Percentiles rank a stretch among this genome's conserved stretches.
phyloP scores from a whole-genome alignment of 1,140 invertebrate species.

The Globodera rostochiensis region DNA sequence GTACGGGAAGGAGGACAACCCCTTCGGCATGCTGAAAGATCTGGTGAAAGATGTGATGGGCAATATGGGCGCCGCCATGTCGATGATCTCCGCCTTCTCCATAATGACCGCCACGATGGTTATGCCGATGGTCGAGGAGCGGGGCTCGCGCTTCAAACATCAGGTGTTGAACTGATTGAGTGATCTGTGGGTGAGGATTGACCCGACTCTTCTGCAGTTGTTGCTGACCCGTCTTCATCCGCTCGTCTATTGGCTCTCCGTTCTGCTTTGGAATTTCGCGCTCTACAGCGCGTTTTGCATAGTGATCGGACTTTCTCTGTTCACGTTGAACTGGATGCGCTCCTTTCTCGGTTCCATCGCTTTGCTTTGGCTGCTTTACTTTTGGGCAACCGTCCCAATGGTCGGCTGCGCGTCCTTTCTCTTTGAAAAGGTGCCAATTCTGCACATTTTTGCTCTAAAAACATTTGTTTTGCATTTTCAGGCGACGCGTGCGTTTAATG shows the following conservation, averaged over 20 bases:
- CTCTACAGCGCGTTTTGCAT: conserved; percentile 46
- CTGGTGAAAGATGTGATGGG: neutral
- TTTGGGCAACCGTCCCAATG: conserved; percentile 45
- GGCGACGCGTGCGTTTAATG: conserved; percentile 18
- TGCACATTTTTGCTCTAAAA: no score
- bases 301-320: conserved; percentile 33
- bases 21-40: neutral
- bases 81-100: conserved; percentile 3
- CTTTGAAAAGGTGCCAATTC: conserved; percentile 32
- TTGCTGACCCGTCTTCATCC: conserved; percentile 46
- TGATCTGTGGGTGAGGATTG: no score
- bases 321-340: conserved; percentile 47
- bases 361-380: conserved; percentile 42
- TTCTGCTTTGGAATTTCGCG: conserved; percentile 41
- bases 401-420: conserved; percentile 50
- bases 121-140: conserved; percentile 49
- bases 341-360: conserved; percentile 30
- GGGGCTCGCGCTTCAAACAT: conserved; percentile 40
- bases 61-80: conserved; percentile 7
- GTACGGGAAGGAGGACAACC: neutral
- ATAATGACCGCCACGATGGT: conserved; percentile 44
- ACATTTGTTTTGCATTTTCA: conserved; percentile 1
- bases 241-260: conserved; percentile 48
- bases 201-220: conserved; percentile 10
- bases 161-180: conserved; percentile 32